Base-by-base conservation (phyloP, 1,140 invertebrate species). In the Ips typographus region DNA sequence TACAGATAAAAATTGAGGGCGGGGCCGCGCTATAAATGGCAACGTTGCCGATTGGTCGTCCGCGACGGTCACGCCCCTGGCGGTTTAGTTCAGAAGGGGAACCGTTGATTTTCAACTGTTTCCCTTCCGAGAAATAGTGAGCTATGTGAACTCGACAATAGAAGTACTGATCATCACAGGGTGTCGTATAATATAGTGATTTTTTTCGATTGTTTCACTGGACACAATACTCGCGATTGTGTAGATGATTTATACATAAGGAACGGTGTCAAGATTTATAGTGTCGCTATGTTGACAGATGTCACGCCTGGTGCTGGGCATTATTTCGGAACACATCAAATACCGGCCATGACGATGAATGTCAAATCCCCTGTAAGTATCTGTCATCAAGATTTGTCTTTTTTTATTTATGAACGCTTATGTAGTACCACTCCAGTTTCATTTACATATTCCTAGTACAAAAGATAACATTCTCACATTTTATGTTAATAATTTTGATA, bases 301-400 rank as follows among this genome's bases (percentile, higher is more conserved):
- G 84, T 85, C 82, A 83, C 83, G 70, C 83, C 84, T 71, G 82
- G 83, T 71, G 84, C 83, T 71, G 83, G 84, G 53, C 84, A 85
- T 76, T 78, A 84, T 59, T 85, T 84, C 74, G 83, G 84, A 59
- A 82, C 83, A 64, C 22, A 22, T 22, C 84, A 85, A 74, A 84
- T 85, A 73, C 84, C 84, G 36, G 80, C 82, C 39, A 85, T 85
- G 83, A 81, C 82, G 59, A 85, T 85, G 84, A 84, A 84, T 73
- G 83, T 85, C 64, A 83, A 81, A 65, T 77, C 73, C 65, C 73
- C 76, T 73, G 79, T 81, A 77, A 81, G 79, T 79, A 47, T 1
- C 37, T 56, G 22, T 22, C 22, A 22, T 22, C 22, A 22, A 22
- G 22, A 22, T 22, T 22, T 22, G 22, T 22, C 22, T 22, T 22